A percentile compares a stretch with the other conserved stretches of the same genome.
These are phyloP conservation scores for Colaptes auratus DNA, from an alignment of 2,113 vertebrate genomes.

Conservation along the genomic window DNA sequence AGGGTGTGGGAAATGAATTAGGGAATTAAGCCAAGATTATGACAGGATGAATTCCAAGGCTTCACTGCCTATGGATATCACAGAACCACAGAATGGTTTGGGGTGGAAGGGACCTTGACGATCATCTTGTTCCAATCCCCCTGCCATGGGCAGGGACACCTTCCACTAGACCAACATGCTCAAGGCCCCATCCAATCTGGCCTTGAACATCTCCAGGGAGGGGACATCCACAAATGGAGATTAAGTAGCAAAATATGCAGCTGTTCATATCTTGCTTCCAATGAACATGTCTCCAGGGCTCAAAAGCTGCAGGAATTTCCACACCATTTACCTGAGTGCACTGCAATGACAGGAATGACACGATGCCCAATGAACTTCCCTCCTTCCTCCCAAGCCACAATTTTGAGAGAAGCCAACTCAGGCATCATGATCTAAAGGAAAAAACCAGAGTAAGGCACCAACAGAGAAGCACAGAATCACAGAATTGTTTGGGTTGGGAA, in stretches of 20 bases:
- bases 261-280: rapidly evolving
- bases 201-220: no score
- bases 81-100: no score
- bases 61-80: neutral
- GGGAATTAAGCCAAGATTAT: neutral
- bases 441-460: neutral
- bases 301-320: neutral
- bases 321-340: conserved; percentile 85
- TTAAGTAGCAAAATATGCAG: neutral
- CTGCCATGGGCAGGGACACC: no score
- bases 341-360: conserved; percentile 89
- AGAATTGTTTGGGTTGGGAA: no score
- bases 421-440: conserved; percentile 89
- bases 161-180: no score
- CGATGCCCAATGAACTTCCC: conserved; percentile 95
- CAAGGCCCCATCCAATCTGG: no score
- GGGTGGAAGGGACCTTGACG: no score
- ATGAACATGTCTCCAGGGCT: neutral
- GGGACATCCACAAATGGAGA: neutral
- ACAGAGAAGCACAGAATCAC: no score
- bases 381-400: conserved; percentile 91
- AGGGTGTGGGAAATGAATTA: rapidly evolving
- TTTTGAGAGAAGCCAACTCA: conserved; percentile 89
- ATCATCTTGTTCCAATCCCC: no score
- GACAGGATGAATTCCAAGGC: neutral